Base-by-base conservation (phyloP, 2,113 vertebrate species). In the Acanthisitta chloris region DNA sequence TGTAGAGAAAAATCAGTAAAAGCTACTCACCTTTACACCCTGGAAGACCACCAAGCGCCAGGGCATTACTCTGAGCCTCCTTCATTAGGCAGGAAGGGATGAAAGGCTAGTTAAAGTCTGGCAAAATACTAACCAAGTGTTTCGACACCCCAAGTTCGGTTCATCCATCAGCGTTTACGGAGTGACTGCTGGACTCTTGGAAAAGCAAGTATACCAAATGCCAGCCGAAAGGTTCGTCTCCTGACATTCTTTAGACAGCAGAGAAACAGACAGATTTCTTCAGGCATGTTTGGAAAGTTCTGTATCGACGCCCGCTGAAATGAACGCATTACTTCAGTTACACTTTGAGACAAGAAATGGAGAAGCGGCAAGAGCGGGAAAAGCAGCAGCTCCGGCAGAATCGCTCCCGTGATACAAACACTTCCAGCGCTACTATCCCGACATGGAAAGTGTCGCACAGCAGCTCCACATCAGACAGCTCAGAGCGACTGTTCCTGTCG, bases 231-330 rank as follows among this genome's bases (percentile, higher is more conserved):
- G 23, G 14, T 55, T 92, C 3, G 0, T 10, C 46, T 94, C 8
- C 19, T 21, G 3, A 1, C 20, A 2, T 33, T 46, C 64, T 65
- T 43, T 4, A 54, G 38, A 29, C 17, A 55, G 36, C 0, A 0
- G 20, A 46, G 23, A 66, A 28, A 52, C 25, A 42, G n/a, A 29
- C 18, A 15, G 46, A 40, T 20, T 59, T 29, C 36, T 42, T 38
- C 16, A 38, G 31, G 48, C 40, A 11, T 11, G 48, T 52, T 29
- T 55, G 28, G 15, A 55, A 59, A 9, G 23, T 9, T 54, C 49
- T 34, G 0, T 11, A 62, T 59, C 24, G 18, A 36, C 2, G 2
- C 3, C 3, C 3, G 4, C 65, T 33, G 73, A 52, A 66, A 11
- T 64, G 10, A 71, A 46, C 58, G 33, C 16, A 12, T 10, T 5